A percentile compares a stretch with the other conserved stretches of the same genome.
phyloP scores from a whole-genome alignment of 2,113 vertebrate genomes.

The Odontesthes bonariensis region DNA sequence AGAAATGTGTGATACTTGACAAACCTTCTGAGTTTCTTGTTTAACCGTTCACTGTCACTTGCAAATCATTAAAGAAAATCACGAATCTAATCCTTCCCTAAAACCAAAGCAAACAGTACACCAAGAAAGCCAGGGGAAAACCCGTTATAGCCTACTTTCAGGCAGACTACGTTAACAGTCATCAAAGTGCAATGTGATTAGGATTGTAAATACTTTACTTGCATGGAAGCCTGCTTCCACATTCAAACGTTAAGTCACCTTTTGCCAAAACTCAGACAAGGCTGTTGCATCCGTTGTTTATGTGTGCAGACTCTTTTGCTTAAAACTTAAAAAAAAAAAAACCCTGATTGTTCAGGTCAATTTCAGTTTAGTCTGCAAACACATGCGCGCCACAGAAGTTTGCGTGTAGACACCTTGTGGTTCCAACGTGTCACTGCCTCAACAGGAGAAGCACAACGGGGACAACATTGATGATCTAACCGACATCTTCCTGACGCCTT shows the following conservation, averaged over 20 bases:
- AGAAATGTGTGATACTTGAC: slow-evolving; percentile 52
- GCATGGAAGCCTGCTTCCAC: no score
- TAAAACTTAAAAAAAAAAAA: slow-evolving; percentile 13
- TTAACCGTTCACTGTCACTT: slow-evolving; percentile 38
- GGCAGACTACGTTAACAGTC: background rate
- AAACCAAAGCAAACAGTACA: background rate
- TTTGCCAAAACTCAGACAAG: background rate
- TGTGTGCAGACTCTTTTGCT: background rate
- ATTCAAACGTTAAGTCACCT: background rate
- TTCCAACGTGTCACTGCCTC: slow-evolving; percentile 17
- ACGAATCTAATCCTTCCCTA: background rate
- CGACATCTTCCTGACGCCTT: background rate
- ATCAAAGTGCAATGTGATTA: background rate
- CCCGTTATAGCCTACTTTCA: background rate
- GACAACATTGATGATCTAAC: background rate
- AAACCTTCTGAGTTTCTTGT: slow-evolving; percentile 26
- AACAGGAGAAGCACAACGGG: background rate
- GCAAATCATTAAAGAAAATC: slow-evolving; percentile 14
- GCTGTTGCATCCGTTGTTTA: slow-evolving; percentile 7
- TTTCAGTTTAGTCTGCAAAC: slow-evolving; percentile 56
- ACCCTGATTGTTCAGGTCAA: slow-evolving; percentile 54
- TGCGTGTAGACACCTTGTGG: slow-evolving; percentile 57
- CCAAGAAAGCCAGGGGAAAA: background rate
- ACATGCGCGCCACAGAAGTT: slow-evolving; percentile 33
- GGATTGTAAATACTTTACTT: background rate